phyloP scores from a whole-genome alignment of 2,113 vertebrate genomes.

The Centropristis striata region DNA sequence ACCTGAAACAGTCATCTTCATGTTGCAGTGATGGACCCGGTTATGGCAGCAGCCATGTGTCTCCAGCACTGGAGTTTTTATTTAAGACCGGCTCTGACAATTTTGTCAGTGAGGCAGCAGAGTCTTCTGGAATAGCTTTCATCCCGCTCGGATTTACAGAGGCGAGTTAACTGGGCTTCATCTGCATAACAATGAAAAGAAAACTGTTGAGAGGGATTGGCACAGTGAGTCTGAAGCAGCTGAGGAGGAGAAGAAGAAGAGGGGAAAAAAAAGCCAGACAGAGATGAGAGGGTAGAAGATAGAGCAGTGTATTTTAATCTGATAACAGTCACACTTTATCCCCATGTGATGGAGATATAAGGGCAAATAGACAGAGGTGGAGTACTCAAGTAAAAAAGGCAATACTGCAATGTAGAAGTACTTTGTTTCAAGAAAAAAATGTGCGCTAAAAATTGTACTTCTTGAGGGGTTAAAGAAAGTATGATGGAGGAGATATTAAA shows the following conservation, averaged over 20 bases:
- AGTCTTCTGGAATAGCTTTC: conserved; percentile 44
- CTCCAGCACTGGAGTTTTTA: conserved; percentile 15
- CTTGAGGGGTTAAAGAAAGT: too few species aligned
- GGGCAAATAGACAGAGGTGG: neutral
- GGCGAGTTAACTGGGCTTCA: conserved; percentile 71
- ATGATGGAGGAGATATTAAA: too few species aligned
- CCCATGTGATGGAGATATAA: neutral
- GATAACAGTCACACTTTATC: conserved; percentile 27
- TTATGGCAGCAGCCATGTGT: neutral
- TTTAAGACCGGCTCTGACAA: conserved; percentile 21
- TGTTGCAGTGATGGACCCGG: conserved; percentile 32
- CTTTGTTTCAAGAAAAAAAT: too few species aligned
- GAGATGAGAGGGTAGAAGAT: conserved; percentile 27
- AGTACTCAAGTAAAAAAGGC: neutral
- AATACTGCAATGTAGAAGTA: neutral
- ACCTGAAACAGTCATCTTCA: conserved; percentile 4
- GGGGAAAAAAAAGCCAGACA: conserved; percentile 1
- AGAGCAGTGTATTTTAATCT: conserved; percentile 29
- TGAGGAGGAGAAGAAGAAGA: neutral
- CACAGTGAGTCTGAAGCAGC: conserved; percentile 38
- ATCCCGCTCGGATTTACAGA: conserved; percentile 60
- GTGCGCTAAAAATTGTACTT: too few species aligned
- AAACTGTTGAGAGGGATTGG: conserved; percentile 45
- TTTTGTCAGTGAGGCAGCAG: conserved; percentile 37
- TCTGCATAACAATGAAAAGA: conserved; percentile 70